phyloP scores from a whole-genome alignment of 1,140 invertebrate species.

The Drosophila nebulosa region DNA sequence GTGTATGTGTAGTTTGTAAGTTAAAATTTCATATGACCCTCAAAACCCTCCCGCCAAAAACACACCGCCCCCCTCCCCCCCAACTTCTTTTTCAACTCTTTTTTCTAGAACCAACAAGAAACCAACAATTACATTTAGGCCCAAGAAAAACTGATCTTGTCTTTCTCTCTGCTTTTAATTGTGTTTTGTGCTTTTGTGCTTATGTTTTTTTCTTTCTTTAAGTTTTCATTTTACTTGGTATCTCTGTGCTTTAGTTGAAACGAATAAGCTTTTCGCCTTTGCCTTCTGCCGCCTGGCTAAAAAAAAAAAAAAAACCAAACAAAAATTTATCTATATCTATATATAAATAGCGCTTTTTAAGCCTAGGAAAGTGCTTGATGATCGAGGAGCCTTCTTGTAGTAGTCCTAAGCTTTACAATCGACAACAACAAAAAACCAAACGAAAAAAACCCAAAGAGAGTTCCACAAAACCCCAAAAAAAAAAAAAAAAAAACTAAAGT shows the following conservation, averaged over 20 bases:
- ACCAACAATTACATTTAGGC: background rate
- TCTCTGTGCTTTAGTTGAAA: constrained; percentile 45
- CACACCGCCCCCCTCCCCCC: background rate
- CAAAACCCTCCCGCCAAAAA: background rate
- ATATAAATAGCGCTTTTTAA: constrained; percentile 2
- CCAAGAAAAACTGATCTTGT: constrained; percentile 48
- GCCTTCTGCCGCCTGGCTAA: constrained; percentile 2
- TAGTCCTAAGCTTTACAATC: constrained; percentile 6
- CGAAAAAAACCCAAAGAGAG: constrained; percentile 3
- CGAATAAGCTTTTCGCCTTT: background rate
- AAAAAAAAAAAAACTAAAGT: constrained; percentile 22
- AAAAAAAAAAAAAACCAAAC: background rate
- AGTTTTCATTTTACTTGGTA: constrained; percentile 53
- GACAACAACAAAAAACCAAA: background rate
- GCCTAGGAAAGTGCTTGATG: constrained; percentile 6
- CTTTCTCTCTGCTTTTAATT: constrained; percentile 60
- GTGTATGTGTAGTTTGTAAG: constrained; percentile 66
- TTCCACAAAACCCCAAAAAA: background rate
- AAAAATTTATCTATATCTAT: constrained; percentile 5
- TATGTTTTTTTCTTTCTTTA: constrained; percentile 51
- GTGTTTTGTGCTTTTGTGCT: constrained; percentile 69
- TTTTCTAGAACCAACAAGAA: constrained; percentile 19
- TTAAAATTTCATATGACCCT: background rate
- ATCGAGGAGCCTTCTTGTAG: constrained; percentile 1
- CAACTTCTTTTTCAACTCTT: background rate